phyloP scores from a whole-genome alignment of 1,140 invertebrate species.

The Drosophila ironensis region DNA sequence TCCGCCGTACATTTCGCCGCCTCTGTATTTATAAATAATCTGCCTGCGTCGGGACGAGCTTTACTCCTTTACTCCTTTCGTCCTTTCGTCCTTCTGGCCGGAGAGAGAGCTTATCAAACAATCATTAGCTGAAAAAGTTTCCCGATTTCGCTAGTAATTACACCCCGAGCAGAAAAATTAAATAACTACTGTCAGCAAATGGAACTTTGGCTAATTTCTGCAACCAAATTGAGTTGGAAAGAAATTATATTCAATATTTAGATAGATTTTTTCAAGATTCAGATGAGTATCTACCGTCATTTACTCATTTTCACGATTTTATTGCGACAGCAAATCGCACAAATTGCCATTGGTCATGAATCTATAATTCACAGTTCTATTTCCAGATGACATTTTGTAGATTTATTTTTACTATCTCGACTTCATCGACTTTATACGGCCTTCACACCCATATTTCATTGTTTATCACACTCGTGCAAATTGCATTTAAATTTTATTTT shows the following conservation, averaged over 20 bases:
- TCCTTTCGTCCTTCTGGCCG: background rate
- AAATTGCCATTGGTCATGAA: slow-evolving; percentile 5
- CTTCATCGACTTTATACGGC: slow-evolving; percentile 3
- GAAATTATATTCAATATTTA: background rate
- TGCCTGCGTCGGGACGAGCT: background rate
- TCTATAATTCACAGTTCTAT: slow-evolving; percentile 25
- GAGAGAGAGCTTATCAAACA: slow-evolving; percentile 61
- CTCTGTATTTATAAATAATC: slow-evolving; percentile 31
- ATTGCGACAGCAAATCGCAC: background rate
- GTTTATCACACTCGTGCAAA: slow-evolving; percentile 20
- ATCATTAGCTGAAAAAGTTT: slow-evolving; percentile 71
- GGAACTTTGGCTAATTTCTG: slow-evolving; percentile 27
- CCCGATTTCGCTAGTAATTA: slow-evolving; percentile 44
- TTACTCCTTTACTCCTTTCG: background rate
- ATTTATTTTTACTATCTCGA: slow-evolving; percentile 27
- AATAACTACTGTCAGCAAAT: slow-evolving; percentile 19
- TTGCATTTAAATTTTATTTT: slow-evolving; percentile 18
- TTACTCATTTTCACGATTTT: background rate
- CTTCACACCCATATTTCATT: slow-evolving; percentile 15
- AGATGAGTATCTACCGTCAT: background rate
- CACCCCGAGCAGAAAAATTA: background rate
- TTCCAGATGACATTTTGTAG: slow-evolving; percentile 3
- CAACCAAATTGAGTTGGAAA: background rate
- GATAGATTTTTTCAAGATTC: slow-evolving; percentile 1
- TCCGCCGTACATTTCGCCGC: background rate